These are phyloP conservation scores for Cerastis rubricosa DNA, from an alignment of 2,888 invertebrate species.

Conservation along the genomic window DNA sequence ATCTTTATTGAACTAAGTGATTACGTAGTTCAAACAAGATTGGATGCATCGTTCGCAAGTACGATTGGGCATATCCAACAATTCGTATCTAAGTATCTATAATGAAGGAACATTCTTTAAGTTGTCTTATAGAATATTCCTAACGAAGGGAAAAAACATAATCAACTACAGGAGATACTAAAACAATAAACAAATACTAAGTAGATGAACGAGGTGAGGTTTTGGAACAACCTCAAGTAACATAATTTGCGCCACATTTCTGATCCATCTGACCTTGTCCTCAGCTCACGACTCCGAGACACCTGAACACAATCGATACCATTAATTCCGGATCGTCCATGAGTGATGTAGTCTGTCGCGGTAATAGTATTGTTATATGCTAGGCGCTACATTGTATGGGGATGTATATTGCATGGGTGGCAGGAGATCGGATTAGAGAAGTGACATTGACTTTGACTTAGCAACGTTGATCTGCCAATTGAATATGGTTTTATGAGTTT, in stretches of 20 bases:
- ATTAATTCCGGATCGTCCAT: constrained; percentile 41
- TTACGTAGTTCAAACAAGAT: background rate
- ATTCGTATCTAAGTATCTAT: background rate
- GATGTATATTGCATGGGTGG: background rate
- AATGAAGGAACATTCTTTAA: background rate
- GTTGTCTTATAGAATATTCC: background rate
- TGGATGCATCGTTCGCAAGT: background rate
- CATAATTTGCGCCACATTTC: background rate
- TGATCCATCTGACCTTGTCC: constrained; percentile 14
- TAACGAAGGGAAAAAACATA: background rate
- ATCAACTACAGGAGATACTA: background rate
- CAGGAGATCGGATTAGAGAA: background rate
- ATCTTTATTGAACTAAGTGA: background rate
- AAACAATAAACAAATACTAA: background rate
- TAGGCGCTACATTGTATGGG: background rate
- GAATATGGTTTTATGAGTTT: background rate
- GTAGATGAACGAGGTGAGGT: background rate
- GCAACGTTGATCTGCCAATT: background rate
- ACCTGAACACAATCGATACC: constrained; percentile 43
- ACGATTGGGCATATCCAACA: background rate
- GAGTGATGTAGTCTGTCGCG: constrained; percentile 39
- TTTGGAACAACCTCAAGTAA: background rate
- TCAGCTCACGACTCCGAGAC: background rate
- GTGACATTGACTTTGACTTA: background rate
- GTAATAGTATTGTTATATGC: constrained; percentile 21